A percentile compares a stretch with the other conserved stretches of the same genome.
phyloP scores from a whole-genome alignment of 2,797 vertebrate genomes.

The Benthosema pterotum region DNA sequence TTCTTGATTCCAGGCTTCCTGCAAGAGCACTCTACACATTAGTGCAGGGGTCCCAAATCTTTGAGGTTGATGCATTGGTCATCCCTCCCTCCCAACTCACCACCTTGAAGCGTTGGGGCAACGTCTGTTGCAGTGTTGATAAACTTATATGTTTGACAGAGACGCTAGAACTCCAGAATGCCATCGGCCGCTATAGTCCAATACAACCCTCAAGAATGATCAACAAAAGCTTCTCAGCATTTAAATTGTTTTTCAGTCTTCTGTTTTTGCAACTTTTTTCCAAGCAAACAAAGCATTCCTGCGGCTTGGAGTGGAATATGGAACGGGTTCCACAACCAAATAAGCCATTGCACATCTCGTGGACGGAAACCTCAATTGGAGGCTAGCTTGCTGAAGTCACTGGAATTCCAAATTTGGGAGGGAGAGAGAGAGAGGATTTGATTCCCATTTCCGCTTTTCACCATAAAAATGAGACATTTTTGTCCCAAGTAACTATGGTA shows the following conservation, averaged over 20 bases:
- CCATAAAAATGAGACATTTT: conserved; percentile 33
- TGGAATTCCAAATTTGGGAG: conserved; percentile 62
- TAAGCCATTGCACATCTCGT: conserved; percentile 63
- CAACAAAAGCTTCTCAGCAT: conserved; percentile 31
- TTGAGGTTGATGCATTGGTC: too few species aligned
- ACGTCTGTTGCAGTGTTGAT: too few species aligned
- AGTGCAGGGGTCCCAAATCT: too few species aligned
- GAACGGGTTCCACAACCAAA: conserved; percentile 58
- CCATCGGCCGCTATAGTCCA: conserved; percentile 2
- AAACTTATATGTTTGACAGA: too few species aligned
- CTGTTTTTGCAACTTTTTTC: conserved; percentile 46
- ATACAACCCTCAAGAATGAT: conserved; percentile 26
- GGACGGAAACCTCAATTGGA: conserved; percentile 72
- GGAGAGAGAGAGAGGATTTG: conserved; percentile 51
- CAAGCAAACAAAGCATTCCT: conserved; percentile 70
- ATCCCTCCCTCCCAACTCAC: too few species aligned
- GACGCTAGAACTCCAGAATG: too few species aligned
- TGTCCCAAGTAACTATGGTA: conserved; percentile 48
- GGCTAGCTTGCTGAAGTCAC: conserved; percentile 70
- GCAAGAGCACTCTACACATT: too few species aligned
- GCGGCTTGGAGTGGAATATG: conserved; percentile 63
- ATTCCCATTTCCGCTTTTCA: conserved; percentile 47
- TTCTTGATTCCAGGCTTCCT: too few species aligned
- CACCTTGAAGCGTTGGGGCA: too few species aligned
- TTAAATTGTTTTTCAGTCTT: conserved; percentile 44